Evolutionary conservation across 1,140 invertebrate species (phyloP), one percentile per base, ranked within the genome.

Genomic region (Oryctes rhinoceros): DNA sequence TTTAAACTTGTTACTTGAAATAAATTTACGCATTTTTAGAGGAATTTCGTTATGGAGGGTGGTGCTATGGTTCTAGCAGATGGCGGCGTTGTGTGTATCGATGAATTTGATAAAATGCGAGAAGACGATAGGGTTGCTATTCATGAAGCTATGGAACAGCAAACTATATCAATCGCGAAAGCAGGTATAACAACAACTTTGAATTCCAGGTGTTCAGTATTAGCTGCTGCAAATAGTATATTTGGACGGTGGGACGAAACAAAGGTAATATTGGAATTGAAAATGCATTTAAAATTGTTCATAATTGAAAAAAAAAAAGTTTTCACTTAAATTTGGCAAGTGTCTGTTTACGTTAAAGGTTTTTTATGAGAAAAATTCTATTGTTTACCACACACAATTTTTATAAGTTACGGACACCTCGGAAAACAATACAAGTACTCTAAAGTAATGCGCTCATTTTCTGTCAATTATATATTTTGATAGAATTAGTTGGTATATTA

Each of bases 111-210:
- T 89, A 99, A 99, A 90, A 99, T 99, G 99, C 92, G 97, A 82
- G 98, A 99, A 89, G 98, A 99, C 87, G 99, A 99, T 88, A 90
- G 98, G 83, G 98, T 99, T 3, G 98, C 98, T 20, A 99, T 99
- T 87, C 99, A 99, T 86, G 99, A 99, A 90, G 99, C 98, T 47
- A 99, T 99, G 99, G 99, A 99, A 88, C 99, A 99, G 86, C 99
- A 99, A 88, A 99, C 99, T 0, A 99, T 99, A 84, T 99, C 98
- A 3, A 99, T 99, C 86, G 99, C 99, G 1, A 99, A 99, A 91
- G 97, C 99, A 83, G 99, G 98, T 18, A 99, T 99, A 81, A 99
- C 98, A 3, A 99, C 98, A 1, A 99, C 98, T 4, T 88, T 99
- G 18, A 99, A 99, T 88, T 99, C 98, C 0, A 92, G 98, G 6